A percentile compares a stretch with the other conserved stretches of the same genome.
phyloP scores from a whole-genome alignment of 2,113 vertebrate genomes.

The Phaethon lepturus region DNA sequence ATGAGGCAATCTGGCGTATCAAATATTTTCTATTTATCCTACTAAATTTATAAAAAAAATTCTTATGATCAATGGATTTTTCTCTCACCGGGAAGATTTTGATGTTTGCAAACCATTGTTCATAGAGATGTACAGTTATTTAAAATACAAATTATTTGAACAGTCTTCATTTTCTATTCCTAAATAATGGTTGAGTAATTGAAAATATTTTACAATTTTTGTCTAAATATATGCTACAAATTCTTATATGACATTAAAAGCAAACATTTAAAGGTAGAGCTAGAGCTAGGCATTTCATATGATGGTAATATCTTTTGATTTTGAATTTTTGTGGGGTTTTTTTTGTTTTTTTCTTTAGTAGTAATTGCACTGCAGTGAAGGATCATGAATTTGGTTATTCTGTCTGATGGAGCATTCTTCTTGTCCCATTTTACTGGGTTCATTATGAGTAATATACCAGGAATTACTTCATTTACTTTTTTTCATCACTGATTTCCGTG shows the following conservation, averaged over 20 bases:
- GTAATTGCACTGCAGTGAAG: neutral
- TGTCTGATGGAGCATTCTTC: neutral
- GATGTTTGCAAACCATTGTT: neutral
- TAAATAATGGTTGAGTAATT: neutral
- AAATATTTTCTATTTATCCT: neutral
- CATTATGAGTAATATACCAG: neutral
- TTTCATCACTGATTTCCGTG: neutral
- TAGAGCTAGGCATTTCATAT: neutral
- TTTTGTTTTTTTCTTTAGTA: neutral
- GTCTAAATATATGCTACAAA: neutral
- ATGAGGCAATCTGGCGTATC: neutral
- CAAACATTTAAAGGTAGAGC: neutral
- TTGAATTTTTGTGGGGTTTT: neutral
- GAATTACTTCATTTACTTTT: neutral
- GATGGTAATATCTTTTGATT: neutral
- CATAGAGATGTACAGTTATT: neutral
- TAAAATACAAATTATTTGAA: neutral
- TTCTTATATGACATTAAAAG: neutral
- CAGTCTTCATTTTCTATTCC: neutral
- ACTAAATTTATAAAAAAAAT: neutral
- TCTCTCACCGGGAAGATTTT: neutral
- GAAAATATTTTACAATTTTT: neutral
- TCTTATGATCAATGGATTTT: neutral
- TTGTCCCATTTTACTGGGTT: neutral
- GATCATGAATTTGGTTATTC: neutral